Conservation (phyloP, 2,113 vertebrate genomes). For the Oncorhynchus gorbuscha region DNA sequence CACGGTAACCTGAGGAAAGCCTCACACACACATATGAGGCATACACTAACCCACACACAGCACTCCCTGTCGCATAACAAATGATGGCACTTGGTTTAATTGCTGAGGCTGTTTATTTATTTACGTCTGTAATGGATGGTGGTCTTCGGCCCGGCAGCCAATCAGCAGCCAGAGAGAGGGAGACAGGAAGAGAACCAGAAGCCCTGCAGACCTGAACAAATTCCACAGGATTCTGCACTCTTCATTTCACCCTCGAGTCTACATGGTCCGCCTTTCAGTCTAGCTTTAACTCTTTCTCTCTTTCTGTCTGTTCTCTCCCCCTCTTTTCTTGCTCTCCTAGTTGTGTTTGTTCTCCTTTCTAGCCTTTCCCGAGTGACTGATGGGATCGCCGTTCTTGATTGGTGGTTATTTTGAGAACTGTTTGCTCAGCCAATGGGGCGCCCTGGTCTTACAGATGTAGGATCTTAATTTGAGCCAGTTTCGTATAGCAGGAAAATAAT, state of each 20-base stretch:
- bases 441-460: conserved; percentile 68
- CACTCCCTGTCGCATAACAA: conserved; percentile 66
- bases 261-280: not conserved
- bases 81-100: conserved; percentile 73
- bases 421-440: conserved; percentile 88
- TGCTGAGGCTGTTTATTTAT: conserved; percentile 74
- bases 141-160: conserved; percentile 53
- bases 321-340: conserved; percentile 16
- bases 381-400: conserved; percentile 87
- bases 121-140: conserved; percentile 68
- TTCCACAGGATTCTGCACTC: conserved; percentile 32
- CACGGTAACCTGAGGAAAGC: conserved; percentile 65
- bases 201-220: conserved; percentile 38
- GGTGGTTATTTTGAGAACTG: conserved; percentile 88
- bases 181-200: conserved; percentile 51
- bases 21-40: conserved; percentile 24
- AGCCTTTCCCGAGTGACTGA: conserved; percentile 75
- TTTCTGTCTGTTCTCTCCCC: not conserved
- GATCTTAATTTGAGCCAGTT: no score
- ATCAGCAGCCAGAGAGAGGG: conserved; percentile 42
- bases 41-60: conserved; percentile 12
- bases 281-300: not conserved
- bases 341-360: conserved; percentile 70
- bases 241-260: no score
- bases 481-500: no score